phyloP scores from a whole-genome alignment of 2,113 vertebrate species.

The Bos javanicus region DNA sequence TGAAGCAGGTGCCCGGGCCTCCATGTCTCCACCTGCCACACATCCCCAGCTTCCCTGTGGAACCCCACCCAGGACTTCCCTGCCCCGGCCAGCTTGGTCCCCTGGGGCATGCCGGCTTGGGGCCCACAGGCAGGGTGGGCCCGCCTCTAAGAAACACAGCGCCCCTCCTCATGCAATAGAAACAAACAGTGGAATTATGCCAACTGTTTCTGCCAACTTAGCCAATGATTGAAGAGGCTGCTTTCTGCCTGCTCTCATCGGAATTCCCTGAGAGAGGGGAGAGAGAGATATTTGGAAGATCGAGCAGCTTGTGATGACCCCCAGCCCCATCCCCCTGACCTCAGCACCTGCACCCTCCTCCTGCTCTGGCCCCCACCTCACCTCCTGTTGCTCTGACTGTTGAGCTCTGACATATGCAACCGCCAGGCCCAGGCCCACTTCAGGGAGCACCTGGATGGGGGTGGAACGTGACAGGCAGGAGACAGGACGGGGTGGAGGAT shows the following conservation, averaged over 20 bases:
- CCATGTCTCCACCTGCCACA: not conserved
- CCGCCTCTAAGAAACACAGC: not conserved
- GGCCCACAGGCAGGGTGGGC: not conserved
- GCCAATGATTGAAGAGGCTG: not conserved
- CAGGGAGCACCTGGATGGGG: not conserved
- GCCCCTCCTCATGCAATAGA: not conserved
- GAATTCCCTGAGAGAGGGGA: not conserved
- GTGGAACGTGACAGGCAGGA: accelerated
- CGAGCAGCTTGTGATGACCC: not conserved
- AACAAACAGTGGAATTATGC: not conserved
- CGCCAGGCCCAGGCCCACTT: not conserved
- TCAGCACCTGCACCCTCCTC: not conserved
- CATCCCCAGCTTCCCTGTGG: not conserved
- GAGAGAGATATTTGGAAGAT: not conserved
- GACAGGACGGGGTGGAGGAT: not conserved
- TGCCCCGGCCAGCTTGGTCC: not conserved
- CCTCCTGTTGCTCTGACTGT: not conserved
- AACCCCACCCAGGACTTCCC: not conserved
- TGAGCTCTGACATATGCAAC: not conserved
- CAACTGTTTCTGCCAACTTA: not conserved
- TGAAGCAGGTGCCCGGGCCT: not conserved
- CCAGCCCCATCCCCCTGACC: not conserved
- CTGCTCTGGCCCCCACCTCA: not conserved
- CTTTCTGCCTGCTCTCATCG: not conserved
- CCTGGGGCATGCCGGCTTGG: not conserved